Conservation (phyloP, 2,113 vertebrate species). For the Hylia prasina region DNA sequence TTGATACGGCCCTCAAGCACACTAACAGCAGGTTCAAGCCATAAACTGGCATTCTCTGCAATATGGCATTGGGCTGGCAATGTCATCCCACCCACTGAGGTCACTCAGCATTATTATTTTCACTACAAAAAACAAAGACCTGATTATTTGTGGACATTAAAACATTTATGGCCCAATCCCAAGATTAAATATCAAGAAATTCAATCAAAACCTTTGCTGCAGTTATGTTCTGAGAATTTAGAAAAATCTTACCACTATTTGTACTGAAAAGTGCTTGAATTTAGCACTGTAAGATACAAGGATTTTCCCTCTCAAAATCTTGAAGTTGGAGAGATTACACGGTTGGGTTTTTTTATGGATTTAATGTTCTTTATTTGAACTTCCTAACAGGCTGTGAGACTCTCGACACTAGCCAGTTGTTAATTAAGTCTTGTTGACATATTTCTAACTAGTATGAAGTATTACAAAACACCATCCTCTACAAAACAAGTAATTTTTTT, state of each 20-base stretch:
- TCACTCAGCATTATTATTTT: not conserved
- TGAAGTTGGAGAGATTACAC: not conserved
- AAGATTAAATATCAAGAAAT: not conserved
- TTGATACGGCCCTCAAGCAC: not conserved
- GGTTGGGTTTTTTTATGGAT: not conserved
- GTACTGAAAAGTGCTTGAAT: not conserved
- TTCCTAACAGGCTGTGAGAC: not conserved
- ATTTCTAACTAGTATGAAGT: conserved; percentile 16
- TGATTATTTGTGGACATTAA: not conserved
- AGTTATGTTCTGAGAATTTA: not conserved
- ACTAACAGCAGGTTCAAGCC: not conserved
- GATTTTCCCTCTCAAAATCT: not conserved
- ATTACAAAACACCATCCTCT: conserved; percentile 19
- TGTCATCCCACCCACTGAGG: not conserved
- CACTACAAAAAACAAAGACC: not conserved
- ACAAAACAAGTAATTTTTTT: not conserved
- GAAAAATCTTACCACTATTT: not conserved
- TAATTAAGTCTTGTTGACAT: conserved; percentile 53
- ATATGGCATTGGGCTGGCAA: not conserved
- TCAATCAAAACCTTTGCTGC: not conserved
- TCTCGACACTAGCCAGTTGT: not conserved
- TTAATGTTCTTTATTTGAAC: conserved; percentile 2
- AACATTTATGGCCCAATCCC: not conserved
- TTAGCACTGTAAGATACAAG: not conserved
- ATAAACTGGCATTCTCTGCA: not conserved